Percentiles rank a stretch among this genome's conserved stretches.
phyloP scores from a whole-genome alignment of 2,888 invertebrate species.

The Patella ulyssiponensis region DNA sequence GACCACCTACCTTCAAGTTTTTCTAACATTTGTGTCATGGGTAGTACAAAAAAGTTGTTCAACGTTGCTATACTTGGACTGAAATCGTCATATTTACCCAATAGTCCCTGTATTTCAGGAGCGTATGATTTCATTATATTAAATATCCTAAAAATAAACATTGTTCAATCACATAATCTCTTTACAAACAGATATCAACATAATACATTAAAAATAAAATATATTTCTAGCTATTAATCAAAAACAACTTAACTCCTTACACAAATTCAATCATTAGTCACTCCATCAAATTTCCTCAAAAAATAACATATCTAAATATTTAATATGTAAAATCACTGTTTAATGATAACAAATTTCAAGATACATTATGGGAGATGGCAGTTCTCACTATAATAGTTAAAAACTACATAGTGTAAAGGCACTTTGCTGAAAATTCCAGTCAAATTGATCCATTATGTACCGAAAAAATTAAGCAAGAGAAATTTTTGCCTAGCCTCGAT shows the following conservation, averaged over 20 bases:
- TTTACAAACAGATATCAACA: neutral
- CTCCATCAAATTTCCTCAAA: no score
- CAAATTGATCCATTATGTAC: no score
- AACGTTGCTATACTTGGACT: slow-evolving; percentile 19
- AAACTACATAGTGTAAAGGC: no score
- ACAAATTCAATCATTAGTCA: no score
- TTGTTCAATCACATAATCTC: neutral
- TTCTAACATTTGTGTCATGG: slow-evolving; percentile 27
- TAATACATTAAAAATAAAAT: no score
- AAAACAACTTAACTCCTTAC: no score
- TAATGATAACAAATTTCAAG: neutral
- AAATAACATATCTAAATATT: neutral
- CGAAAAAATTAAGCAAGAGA: no score
- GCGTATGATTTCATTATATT: slow-evolving; percentile 33
- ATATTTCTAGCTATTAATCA: no score
- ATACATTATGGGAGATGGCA: no score
- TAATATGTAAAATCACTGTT: neutral
- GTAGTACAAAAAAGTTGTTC: slow-evolving; percentile 28
- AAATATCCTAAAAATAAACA: slow-evolving; percentile 33
- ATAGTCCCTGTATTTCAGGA: slow-evolving; percentile 29
- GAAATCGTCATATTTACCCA: slow-evolving; percentile 14
- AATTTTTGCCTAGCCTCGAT: no score
- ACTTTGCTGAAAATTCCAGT: no score
- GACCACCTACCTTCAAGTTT: slow-evolving; percentile 27
- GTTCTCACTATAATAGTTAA: no score